These are phyloP conservation scores for Scelioninae gen. 1 DNA, from an alignment of 2,888 invertebrate genomes.

Conservation along the genomic window DNA sequence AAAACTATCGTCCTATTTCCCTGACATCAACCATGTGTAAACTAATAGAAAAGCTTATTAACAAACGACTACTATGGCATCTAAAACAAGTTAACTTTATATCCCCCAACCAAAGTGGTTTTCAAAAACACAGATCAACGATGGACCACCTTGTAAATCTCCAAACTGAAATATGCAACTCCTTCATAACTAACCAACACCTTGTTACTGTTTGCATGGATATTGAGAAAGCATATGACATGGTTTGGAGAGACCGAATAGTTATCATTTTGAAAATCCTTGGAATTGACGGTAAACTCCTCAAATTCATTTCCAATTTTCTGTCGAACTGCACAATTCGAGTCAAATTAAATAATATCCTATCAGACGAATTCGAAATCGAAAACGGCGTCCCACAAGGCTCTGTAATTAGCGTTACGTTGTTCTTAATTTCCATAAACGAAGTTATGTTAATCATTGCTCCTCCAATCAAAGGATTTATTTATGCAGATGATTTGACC, in stretches of 20 bases:
- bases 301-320: constrained; percentile 61
- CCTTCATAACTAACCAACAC: constrained; percentile 62
- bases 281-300: constrained; percentile 47
- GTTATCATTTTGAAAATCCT: constrained; percentile 39
- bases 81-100: constrained; percentile 5
- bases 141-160: constrained; percentile 64
- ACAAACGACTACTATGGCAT: constrained; percentile 23
- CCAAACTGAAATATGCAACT: constrained; percentile 50
- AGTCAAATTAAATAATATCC: constrained; percentile 35
- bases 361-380: constrained; percentile 31
- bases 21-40: constrained; percentile 50
- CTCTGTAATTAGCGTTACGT: constrained; percentile 61
- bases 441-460: not conserved
- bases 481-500: constrained; percentile 67
- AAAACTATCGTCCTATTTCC: constrained; percentile 58
- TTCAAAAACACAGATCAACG: constrained; percentile 8
- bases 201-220: constrained; percentile 15
- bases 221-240: constrained; percentile 70
- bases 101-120: constrained; percentile 30
- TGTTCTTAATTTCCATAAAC: constrained; percentile 69
- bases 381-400: constrained; percentile 67
- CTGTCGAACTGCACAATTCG: constrained; percentile 39
- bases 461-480: too few relatives aligned
- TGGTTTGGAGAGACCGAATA: constrained; percentile 60
- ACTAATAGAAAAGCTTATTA: constrained; percentile 34